These are phyloP conservation scores for Adelosebastes latens DNA, from an alignment of 2,797 vertebrate genomes.

Conservation along the genomic window DNA sequence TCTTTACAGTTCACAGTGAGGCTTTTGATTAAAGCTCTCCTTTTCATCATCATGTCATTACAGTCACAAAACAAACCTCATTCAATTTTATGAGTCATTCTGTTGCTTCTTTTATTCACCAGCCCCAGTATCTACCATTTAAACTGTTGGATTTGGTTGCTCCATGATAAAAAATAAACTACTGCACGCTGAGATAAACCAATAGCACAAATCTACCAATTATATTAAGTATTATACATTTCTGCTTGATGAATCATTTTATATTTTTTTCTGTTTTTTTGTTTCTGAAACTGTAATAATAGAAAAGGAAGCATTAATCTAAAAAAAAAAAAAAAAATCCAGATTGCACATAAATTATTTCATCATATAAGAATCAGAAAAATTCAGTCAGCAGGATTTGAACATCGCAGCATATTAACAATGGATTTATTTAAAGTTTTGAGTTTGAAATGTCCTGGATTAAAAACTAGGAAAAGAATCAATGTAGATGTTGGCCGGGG, in stretches of 20 bases:
- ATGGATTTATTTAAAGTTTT: background rate
- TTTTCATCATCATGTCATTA: background rate
- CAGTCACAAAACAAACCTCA: background rate
- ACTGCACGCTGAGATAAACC: background rate
- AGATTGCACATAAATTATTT: background rate
- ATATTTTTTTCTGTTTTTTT: background rate
- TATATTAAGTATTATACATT: background rate
- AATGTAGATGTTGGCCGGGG: background rate
- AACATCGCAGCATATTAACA: background rate
- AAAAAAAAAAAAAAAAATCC: background rate
- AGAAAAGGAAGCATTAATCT: background rate
- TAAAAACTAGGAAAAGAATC: background rate
- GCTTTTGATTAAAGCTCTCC: constrained; percentile 5
- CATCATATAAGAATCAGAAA: background rate
- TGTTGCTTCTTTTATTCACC: background rate
- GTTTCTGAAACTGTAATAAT: background rate
- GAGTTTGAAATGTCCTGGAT: constrained; percentile 22
- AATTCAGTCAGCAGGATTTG: background rate
- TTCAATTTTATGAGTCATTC: background rate
- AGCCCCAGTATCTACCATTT: background rate
- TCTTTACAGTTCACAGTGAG: constrained; percentile 2
- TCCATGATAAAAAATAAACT: background rate
- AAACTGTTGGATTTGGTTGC: background rate
- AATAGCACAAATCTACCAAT: background rate
- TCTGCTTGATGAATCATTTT: background rate